phyloP scores from a whole-genome alignment of 92 coral and sea anemone species.

The Porites lobata region DNA sequence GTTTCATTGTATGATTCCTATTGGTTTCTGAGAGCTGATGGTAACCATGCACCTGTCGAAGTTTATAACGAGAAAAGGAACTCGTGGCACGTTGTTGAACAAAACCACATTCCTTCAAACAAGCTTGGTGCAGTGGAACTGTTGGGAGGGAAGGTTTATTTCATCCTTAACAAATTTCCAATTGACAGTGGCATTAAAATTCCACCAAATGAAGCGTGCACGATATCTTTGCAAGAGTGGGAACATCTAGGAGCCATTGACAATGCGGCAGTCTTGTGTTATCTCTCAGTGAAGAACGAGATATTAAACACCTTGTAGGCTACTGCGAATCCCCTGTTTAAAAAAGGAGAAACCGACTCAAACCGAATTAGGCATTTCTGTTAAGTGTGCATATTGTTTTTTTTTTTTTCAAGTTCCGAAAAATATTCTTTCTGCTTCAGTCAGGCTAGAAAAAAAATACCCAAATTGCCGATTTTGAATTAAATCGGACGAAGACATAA shows the following conservation, averaged over 20 bases:
- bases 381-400: too few species aligned
- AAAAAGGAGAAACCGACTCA: too few species aligned
- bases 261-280: not conserved
- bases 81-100: slow-evolving; percentile 18
- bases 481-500: too few species aligned
- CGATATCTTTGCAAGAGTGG: slow-evolving; percentile 29
- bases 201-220: slow-evolving; percentile 51
- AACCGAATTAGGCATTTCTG: too few species aligned
- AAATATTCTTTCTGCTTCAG: too few species aligned
- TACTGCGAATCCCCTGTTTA: too few species aligned
- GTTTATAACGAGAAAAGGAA: not conserved
- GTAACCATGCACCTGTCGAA: slow-evolving; percentile 7
- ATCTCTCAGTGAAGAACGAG: slow-evolving; percentile 12
- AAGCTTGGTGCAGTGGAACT: slow-evolving; percentile 32
- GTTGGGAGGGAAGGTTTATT: slow-evolving; percentile 30
- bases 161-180: slow-evolving; percentile 36
- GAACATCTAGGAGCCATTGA: not conserved
- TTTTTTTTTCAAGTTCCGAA: too few species aligned
- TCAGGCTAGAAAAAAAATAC: too few species aligned
- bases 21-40: too few species aligned
- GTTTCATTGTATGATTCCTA: too few species aligned
- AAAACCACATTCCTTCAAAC: slow-evolving; percentile 37
- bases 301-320: not conserved
- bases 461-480: too few species aligned
- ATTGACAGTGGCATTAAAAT: slow-evolving; percentile 55